These are phyloP conservation scores for Aphelocoma californica DNA, from an alignment of 2,797 vertebrate genomes.

Conservation along the genomic window DNA sequence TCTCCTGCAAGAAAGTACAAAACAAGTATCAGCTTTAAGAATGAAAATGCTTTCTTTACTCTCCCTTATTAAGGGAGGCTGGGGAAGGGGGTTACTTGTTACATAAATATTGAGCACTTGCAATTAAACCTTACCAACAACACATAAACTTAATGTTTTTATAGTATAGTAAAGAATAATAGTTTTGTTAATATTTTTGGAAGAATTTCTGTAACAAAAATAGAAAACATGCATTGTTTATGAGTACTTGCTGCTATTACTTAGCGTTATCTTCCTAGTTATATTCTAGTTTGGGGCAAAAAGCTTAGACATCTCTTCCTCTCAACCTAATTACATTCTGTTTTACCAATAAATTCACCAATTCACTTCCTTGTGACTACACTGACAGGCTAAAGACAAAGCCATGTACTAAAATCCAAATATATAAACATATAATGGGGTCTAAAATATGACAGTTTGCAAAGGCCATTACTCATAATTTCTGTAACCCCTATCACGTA, in stretches of 20 bases:
- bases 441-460: neutral
- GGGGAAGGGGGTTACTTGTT: neutral
- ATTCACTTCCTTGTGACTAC: neutral
- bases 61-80: neutral
- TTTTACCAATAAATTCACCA: neutral
- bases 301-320: neutral
- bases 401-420: neutral
- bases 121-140: neutral
- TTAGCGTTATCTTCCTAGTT: neutral
- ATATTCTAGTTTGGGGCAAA: neutral
- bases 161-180: neutral
- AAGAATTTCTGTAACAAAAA: neutral
- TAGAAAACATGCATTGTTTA: neutral
- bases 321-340: neutral
- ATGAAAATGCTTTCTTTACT: neutral
- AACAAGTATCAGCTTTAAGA: neutral
- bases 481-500: neutral
- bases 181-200: neutral
- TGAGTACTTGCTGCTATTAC: neutral
- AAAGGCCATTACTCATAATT: neutral
- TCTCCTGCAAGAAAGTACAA: constrained; percentile 81
- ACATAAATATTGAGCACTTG: neutral
- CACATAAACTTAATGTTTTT: neutral
- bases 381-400: neutral
- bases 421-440: neutral